Percentiles rank a stretch among this genome's conserved stretches.
Conservation (phyloP, 2,888 invertebrate species). For the Parochlus steinenii region DNA sequence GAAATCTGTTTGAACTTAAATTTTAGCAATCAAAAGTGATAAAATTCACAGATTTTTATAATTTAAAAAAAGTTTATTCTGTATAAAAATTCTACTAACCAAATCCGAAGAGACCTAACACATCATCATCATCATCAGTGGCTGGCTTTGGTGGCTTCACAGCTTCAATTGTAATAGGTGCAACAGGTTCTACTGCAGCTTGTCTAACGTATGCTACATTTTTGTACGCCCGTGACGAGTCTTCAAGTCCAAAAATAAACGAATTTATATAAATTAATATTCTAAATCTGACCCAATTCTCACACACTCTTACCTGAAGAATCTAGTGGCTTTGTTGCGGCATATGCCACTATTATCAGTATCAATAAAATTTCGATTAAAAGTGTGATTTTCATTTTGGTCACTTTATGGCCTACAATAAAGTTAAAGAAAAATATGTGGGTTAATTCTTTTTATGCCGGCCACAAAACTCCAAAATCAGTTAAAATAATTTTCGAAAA, state of each 20-base stretch:
- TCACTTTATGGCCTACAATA: background rate
- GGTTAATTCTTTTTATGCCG: background rate
- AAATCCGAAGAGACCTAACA: background rate
- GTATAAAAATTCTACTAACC: background rate
- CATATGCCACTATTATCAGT: constrained; percentile 11
- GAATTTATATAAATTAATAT: background rate
- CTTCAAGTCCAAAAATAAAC: no score
- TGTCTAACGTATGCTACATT: constrained; percentile 1
- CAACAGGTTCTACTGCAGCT: constrained; percentile 6
- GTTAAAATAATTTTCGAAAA: background rate
- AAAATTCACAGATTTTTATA: background rate
- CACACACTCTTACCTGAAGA: no score
- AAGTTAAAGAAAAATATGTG: constrained; percentile 5
- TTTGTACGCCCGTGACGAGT: constrained; percentile 2
- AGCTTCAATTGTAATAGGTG: background rate
- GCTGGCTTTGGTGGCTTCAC: constrained; percentile 4
- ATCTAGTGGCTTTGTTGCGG: constrained; percentile 7
- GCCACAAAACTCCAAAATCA: background rate
- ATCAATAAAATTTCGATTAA: constrained; percentile 9
- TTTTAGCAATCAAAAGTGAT: constrained; percentile 1
- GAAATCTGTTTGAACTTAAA: constrained; percentile 5
- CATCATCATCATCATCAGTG: constrained; percentile 7
- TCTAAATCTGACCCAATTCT: background rate
- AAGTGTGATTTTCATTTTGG: constrained; percentile 10
- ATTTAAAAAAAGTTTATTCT: background rate